These are phyloP conservation scores for Antigone vipio DNA, from an alignment of 2,113 vertebrate genomes.

Conservation along the genomic window DNA sequence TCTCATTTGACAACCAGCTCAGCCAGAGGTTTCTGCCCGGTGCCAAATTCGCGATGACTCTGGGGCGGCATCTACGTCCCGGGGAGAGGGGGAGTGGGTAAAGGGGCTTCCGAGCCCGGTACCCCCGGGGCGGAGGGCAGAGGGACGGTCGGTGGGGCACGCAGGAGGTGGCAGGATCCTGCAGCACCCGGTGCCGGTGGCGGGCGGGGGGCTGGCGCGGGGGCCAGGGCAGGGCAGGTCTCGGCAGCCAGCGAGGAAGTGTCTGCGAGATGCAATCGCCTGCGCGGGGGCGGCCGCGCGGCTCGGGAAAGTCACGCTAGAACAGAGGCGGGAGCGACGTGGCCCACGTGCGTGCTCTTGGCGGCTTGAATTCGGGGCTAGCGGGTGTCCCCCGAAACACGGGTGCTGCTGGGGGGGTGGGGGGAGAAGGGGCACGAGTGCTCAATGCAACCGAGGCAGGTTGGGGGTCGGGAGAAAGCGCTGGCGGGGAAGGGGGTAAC, in stretches of 20 bases:
- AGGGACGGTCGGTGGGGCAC: neutral
- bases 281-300: fast-evolving
- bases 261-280: neutral
- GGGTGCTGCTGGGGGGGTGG: neutral
- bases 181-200: neutral
- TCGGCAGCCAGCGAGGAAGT: neutral
- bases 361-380: neutral
- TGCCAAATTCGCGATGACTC: neutral
- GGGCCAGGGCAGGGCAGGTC: neutral
- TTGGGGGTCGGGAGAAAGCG: fast-evolving
- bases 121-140: neutral
- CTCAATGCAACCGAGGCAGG: fast-evolving
- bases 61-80: fast-evolving
- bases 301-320: neutral
- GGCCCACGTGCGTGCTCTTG: fast-evolving
- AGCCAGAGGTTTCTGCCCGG: no score
- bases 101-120: neutral
- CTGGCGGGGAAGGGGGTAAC: fast-evolving
- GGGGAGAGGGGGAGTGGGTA: neutral
- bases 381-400: neutral
- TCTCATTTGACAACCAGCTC: neutral
- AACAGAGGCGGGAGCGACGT: neutral
- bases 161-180: neutral
- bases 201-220: neutral
- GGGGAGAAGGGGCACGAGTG: no score